These are phyloP conservation scores for Ectobius pallidus DNA, from an alignment of 2,888 invertebrate species.

Conservation along the genomic window DNA sequence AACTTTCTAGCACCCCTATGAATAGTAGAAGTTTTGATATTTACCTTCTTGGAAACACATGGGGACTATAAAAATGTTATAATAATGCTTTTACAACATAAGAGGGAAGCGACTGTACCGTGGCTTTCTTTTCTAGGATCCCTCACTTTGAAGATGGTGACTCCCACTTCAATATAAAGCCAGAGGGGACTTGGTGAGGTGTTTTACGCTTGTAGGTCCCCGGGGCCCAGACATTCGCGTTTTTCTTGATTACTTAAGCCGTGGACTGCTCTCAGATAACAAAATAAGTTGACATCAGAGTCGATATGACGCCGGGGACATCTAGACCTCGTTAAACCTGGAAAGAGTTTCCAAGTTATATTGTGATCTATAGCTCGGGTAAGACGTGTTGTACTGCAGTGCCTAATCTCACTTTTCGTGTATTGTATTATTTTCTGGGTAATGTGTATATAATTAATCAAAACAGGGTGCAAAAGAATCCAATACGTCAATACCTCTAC, in stretches of 20 bases:
- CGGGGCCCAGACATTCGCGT: not conserved
- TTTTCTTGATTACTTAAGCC: constrained; percentile 29
- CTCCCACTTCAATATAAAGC: not conserved
- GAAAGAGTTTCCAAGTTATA: constrained; percentile 27
- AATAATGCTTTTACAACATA: too few species aligned
- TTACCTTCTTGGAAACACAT: too few species aligned
- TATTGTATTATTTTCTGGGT: too few species aligned
- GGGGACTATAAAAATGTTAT: too few species aligned
- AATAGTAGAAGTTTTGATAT: too few species aligned
- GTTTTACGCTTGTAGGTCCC: constrained; percentile 11
- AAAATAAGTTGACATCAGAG: constrained; percentile 32
- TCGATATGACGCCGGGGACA: constrained; percentile 31
- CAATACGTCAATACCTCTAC: too few species aligned
- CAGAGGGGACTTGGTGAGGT: not conserved
- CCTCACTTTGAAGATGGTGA: not conserved
- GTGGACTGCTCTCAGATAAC: not conserved
- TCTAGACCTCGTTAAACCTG: constrained; percentile 27
- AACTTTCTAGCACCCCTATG: too few species aligned
- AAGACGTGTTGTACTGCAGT: not conserved
- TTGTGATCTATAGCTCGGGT: not conserved
- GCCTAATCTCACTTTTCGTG: not conserved
- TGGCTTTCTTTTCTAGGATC: not conserved
- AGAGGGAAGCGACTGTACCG: not conserved
- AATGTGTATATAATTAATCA: too few species aligned
- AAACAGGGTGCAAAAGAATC: too few species aligned